Conservation (phyloP, 2,113 vertebrate species). For the Okapia johnstoni region DNA sequence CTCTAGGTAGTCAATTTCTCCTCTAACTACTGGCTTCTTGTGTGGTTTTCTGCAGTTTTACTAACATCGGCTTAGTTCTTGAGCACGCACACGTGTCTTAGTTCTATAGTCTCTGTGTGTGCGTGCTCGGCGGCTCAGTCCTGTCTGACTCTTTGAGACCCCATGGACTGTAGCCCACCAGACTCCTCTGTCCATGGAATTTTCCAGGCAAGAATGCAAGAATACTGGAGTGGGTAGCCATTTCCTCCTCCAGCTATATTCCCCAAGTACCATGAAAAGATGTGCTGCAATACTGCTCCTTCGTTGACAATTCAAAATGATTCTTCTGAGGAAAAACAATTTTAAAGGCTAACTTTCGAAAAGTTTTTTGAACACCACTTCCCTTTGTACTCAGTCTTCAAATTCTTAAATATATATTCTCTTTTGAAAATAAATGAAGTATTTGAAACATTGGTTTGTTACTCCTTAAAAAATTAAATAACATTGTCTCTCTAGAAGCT, state of each 20-base stretch:
- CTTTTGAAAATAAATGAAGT: constrained; percentile 35
- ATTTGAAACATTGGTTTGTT: constrained; percentile 41
- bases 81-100: accelerated
- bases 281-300: accelerated
- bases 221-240: accelerated
- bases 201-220: neutral
- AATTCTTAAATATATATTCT: constrained; percentile 18
- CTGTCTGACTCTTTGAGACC: accelerated
- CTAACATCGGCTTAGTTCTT: neutral
- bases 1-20: neutral
- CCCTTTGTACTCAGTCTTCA: constrained; percentile 27
- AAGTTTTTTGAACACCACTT: constrained; percentile 34
- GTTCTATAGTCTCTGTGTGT: neutral
- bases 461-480: constrained; percentile 19
- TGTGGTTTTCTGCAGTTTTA: neutral
- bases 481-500: constrained; percentile 8
- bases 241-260: accelerated
- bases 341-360: constrained; percentile 25
- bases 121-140: neutral
- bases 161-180: neutral
- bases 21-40: neutral
- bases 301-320: neutral
- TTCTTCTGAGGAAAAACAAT: neutral
- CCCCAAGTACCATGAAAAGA: neutral
- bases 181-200: neutral